Conservation (phyloP, 2,113 vertebrate species). For the Sphyrna mokarran region DNA sequence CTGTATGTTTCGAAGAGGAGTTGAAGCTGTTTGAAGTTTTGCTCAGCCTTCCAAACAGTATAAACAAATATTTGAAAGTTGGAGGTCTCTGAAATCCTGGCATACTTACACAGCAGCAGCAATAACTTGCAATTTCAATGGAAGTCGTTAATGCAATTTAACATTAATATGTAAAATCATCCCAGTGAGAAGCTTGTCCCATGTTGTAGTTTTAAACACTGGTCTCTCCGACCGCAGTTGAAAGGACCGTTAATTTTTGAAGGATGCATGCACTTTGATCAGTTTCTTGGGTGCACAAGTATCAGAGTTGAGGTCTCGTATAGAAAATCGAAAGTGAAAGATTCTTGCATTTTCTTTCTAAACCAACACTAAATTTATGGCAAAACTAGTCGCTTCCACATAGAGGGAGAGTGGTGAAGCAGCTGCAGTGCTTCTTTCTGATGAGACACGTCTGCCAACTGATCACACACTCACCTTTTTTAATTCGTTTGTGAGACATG, state of each 20-base stretch:
- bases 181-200: background rate
- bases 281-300: background rate
- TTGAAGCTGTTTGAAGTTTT: background rate
- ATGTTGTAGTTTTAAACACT: background rate
- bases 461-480: background rate
- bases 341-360: background rate
- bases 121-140: background rate
- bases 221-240: background rate
- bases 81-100: background rate
- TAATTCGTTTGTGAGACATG: too few species aligned
- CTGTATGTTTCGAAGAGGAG: background rate
- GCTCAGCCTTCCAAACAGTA: background rate
- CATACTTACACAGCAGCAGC: background rate
- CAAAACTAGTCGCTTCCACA: background rate
- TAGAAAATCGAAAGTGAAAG: background rate
- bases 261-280: background rate
- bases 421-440: background rate
- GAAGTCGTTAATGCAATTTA: background rate
- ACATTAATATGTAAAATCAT: background rate
- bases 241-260: background rate
- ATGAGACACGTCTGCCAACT: background rate
- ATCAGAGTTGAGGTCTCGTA: background rate
- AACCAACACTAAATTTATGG: background rate
- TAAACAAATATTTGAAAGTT: background rate
- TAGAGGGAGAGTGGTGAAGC: background rate